These are phyloP conservation scores for Calliopum simillimum DNA, from an alignment of 2,888 invertebrate species.

Conservation along the genomic window DNA sequence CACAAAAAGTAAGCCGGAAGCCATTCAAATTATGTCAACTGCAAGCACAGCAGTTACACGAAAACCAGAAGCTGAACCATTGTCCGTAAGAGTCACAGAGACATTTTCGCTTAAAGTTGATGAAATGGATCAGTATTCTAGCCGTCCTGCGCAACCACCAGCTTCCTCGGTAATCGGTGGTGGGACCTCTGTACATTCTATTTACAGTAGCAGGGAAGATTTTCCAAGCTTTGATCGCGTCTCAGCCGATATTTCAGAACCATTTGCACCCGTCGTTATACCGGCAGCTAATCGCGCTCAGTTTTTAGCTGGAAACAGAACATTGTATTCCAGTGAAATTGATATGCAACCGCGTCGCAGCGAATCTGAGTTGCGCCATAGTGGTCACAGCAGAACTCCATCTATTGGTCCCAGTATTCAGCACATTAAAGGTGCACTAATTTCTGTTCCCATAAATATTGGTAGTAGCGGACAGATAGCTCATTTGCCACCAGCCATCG, in stretches of 20 bases:
- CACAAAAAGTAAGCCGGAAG: constrained; percentile 51
- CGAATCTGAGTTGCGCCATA: constrained; percentile 48
- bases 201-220: constrained; percentile 60
- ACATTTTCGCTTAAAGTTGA: constrained; percentile 66
- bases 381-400: constrained; percentile 49
- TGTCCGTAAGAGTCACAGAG: constrained; percentile 61
- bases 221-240: constrained; percentile 47
- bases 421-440: constrained; percentile 46
- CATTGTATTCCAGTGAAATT: constrained; percentile 57
- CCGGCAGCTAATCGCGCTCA: constrained; percentile 46
- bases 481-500: neutral
- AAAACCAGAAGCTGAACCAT: constrained; percentile 55
- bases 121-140: constrained; percentile 64
- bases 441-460: constrained; percentile 58
- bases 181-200: constrained; percentile 49
- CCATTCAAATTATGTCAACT: constrained; percentile 54
- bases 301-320: constrained; percentile 59
- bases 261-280: constrained; percentile 59
- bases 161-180: constrained; percentile 13
- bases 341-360: constrained; percentile 50
- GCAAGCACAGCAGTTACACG: constrained; percentile 49
- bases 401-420: constrained; percentile 49
- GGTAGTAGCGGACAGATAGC: constrained; percentile 24
- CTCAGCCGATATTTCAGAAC: constrained; percentile 54
- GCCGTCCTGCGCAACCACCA: constrained; percentile 46